phyloP scores from a whole-genome alignment of 1,140 invertebrate genomes.

The Archivesica marissinica region DNA sequence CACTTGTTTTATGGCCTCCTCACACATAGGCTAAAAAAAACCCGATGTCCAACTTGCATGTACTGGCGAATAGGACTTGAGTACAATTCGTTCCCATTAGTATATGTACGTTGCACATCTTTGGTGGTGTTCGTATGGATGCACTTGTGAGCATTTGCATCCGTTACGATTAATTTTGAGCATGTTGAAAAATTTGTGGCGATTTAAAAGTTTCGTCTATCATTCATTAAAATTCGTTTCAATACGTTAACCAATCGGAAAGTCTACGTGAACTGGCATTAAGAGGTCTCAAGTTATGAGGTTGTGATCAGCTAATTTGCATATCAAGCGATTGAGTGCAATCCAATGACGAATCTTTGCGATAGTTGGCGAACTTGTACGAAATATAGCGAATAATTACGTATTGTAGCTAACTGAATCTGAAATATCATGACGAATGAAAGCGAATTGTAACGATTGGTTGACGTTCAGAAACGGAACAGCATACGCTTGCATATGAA shows the following conservation, averaged over 20 bases:
- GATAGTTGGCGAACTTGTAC: conserved; percentile 40
- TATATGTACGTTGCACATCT: conserved; percentile 50
- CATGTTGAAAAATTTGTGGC: conserved; percentile 49
- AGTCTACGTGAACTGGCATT: conserved; percentile 49
- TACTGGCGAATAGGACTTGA: conserved; percentile 40
- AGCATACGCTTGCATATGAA: conserved; percentile 35
- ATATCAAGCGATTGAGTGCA: too few relatives aligned
- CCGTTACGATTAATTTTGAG: conserved; percentile 50
- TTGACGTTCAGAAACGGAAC: conserved; percentile 38
- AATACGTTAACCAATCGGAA: conserved; percentile 52
- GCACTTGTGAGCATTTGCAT: conserved; percentile 51
- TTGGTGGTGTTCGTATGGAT: conserved; percentile 46
- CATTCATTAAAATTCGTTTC: conserved; percentile 54
- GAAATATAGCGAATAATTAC: conserved; percentile 41
- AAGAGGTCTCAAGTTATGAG: conserved; percentile 38
- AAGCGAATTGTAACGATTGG: conserved; percentile 48
- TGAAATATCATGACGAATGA: conserved; percentile 25
- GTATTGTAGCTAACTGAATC: conserved; percentile 42
- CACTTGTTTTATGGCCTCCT: too few relatives aligned
- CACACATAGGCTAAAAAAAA: conserved; percentile 14
- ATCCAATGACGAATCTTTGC: conserved; percentile 50
- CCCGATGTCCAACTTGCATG: background rate
- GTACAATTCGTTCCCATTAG: conserved; percentile 52
- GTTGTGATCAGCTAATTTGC: conserved; percentile 48
- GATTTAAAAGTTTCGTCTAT: conserved; percentile 52